Evolutionary conservation across 2,888 invertebrate genomes (phyloP), one percentile per base, ranked within the genome.

Genomic region (Lepidochrysops patricia): DNA sequence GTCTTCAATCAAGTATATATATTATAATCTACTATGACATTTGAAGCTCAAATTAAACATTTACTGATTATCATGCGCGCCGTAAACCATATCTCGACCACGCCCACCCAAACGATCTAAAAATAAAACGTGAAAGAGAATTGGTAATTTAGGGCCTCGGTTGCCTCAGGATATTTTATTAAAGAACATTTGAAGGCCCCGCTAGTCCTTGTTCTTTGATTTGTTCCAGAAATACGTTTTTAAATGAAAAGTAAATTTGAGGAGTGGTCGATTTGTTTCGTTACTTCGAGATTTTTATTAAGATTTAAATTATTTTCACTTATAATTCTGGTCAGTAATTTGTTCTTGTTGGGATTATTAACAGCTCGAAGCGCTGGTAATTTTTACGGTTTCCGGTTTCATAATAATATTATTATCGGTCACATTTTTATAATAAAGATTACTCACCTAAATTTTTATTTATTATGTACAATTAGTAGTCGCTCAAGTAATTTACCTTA

Each of bases 121-220:
- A 54, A 54, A 54, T 32, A 54, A 32, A 52, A 54, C 29, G 15
- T 54, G 32, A 54, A 54, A 54, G 9, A 54, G 54, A 54, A 32
- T 54, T 54, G 54, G 54, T 54, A 54, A 54, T 54, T 54, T 54
- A 29, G 32, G 54, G 19, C 54, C 29, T 32, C 54, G 32, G 19
- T 15, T 32, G 29, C 54, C 54, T 32, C 54, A 19, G 54, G 54
- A 54, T 29, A 32, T 54, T 54, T 54, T 54, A 54, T 52, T 52
- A 52, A 52, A 52, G 52, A 52, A 52, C 52, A 52, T 29, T 52
- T 27, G 52, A 52, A 29, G 32, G 32, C 29, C 19, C 29, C 54
- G 15, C 15, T 29, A 19, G 29, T 32, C 29, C 54, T 54, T 54
- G 19, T 54, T 54, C 54, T 54, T 54, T 29, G 54, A 54, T 54